Evolutionary conservation across 2,113 vertebrate genomes (phyloP).

Genomic region (Pangasianodon hypophthalmus): DNA sequence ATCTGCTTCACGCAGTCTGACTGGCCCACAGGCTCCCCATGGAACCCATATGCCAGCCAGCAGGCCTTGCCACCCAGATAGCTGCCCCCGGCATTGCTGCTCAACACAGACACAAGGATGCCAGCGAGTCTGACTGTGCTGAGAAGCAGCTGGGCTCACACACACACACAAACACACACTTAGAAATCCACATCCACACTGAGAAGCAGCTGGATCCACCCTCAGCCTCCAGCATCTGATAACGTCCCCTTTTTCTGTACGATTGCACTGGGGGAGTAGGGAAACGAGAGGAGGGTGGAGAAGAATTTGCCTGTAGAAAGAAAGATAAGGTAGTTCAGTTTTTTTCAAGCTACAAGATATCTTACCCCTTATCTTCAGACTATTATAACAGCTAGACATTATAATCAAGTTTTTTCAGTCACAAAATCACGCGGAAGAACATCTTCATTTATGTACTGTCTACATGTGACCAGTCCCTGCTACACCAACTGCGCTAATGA

Average conservation of each 20-base stretch:
- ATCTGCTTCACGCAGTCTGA: slow-evolving; percentile 39
- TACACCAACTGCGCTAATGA: slow-evolving; percentile 18
- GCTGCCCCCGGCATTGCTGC: slow-evolving; percentile 38
- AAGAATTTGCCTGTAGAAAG: slow-evolving; percentile 30
- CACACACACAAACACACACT: slow-evolving; percentile 26
- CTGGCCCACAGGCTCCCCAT: slow-evolving; percentile 34
- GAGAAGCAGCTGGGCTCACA: slow-evolving; percentile 39
- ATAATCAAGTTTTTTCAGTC: background rate
- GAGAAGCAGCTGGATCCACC: slow-evolving; percentile 42
- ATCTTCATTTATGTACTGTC: background rate
- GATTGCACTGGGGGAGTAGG: slow-evolving; percentile 25
- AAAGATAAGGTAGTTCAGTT: slow-evolving; percentile 33
- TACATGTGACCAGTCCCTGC: background rate
- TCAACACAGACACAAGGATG: slow-evolving; percentile 38
- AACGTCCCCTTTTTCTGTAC: slow-evolving; percentile 26
- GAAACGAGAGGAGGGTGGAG: slow-evolving; percentile 30
- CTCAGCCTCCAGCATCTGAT: slow-evolving; percentile 50
- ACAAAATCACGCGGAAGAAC: background rate
- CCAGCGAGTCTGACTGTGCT: slow-evolving; percentile 35
- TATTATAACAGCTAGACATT: background rate
- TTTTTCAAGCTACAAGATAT: background rate
- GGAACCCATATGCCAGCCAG: slow-evolving; percentile 51
- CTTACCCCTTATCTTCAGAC: background rate
- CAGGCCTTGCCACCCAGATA: slow-evolving; percentile 64
- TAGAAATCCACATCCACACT: slow-evolving; percentile 32